phyloP scores from a whole-genome alignment of 53 echinoderm and acorn worm genomes.

The Temnopleurus reevesii region DNA sequence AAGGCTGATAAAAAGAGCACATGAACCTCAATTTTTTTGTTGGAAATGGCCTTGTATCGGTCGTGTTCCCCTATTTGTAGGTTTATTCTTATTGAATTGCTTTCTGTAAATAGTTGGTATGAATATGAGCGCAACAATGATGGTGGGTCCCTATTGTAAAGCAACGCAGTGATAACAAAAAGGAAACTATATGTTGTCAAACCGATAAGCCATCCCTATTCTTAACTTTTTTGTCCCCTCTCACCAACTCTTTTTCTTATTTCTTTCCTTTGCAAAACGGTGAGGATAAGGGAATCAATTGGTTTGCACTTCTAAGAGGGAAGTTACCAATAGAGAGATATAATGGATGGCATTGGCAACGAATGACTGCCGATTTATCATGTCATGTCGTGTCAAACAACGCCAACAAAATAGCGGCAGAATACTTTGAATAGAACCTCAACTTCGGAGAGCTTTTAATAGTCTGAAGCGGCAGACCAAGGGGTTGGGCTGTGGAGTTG shows the following conservation, averaged over 20 bases:
- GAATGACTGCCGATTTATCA: constrained; percentile 52
- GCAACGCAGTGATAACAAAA: background rate
- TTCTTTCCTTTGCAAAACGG: background rate
- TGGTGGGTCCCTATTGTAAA: background rate
- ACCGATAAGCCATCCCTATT: constrained; percentile 46
- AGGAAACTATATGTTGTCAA: constrained; percentile 50
- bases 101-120: constrained; percentile 52
- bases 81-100: constrained; percentile 51
- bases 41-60: constrained; percentile 47
- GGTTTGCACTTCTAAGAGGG: constrained; percentile 57
- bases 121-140: constrained; percentile 8
- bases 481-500: background rate
- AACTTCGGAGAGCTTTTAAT: too few relatives aligned
- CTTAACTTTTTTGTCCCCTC: background rate
- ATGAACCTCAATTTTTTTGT: constrained; percentile 50
- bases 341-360: constrained; percentile 42
- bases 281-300: constrained; percentile 35
- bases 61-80: constrained; percentile 56
- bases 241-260: background rate
- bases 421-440: background rate
- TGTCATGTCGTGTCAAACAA: constrained; percentile 51
- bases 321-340: constrained; percentile 49
- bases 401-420: constrained; percentile 25
- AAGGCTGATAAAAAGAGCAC: constrained; percentile 36
- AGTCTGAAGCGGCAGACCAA: constrained; percentile 7